Percentiles rank a stretch among this genome's conserved stretches.
Conservation (phyloP, 2,113 vertebrate species). For the Protobothrops mucrosquamatus region DNA sequence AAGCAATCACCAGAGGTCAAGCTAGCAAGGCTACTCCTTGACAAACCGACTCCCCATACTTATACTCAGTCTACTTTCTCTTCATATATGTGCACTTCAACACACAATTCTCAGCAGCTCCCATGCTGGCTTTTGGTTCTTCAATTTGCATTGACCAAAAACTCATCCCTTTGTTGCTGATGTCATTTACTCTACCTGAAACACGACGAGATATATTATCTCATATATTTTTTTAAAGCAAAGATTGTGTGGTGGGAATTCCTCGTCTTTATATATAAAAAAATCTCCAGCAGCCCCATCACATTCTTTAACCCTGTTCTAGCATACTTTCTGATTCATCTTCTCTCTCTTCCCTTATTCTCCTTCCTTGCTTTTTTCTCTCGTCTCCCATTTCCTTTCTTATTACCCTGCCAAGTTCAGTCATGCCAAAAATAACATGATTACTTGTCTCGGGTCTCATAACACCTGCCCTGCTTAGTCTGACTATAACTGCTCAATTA, state of each 20-base stretch:
- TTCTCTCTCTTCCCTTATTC: background rate
- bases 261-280: background rate
- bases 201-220: background rate
- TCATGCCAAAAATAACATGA: slow-evolving; percentile 74
- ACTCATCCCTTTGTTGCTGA: background rate
- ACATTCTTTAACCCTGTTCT: background rate
- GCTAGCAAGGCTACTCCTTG: background rate
- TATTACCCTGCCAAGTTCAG: slow-evolving; percentile 63
- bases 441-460: slow-evolving; percentile 54
- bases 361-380: background rate
- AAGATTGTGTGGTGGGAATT: background rate
- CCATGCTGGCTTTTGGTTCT: background rate
- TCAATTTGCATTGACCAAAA: background rate
- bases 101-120: background rate
- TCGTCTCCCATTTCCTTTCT: background rate
- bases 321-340: background rate
- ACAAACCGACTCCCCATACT: background rate
- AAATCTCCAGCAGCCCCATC: background rate
- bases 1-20: background rate
- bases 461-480: slow-evolving; percentile 54
- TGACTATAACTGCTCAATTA: slow-evolving; percentile 57
- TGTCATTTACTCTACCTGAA: background rate
- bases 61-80: background rate
- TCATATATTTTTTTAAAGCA: background rate
- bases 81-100: background rate